Evolutionary conservation across 2,888 invertebrate genomes (phyloP), one percentile per base, ranked within the genome.

Genomic region (Eilema caniola): DNA sequence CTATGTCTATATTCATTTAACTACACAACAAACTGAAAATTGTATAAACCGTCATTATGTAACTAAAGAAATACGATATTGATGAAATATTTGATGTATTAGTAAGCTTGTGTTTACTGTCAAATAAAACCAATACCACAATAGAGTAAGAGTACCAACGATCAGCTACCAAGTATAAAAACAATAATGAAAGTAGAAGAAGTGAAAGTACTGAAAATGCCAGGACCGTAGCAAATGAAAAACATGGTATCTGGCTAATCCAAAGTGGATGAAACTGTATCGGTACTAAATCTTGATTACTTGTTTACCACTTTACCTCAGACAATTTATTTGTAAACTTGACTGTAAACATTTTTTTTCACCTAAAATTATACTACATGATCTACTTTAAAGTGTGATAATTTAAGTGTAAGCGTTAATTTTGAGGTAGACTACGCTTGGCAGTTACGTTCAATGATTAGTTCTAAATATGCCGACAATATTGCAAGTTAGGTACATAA

Each of bases 391-490:
- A 76, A 73, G 80, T 83, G 83, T 84, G 83, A 82, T 83, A 81
- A 78, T 79, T 75, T 79, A 62, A 78, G 73, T 74, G 79, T 82
- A 81, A 77, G 67, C 62, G 61, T 79, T 75, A 70, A 61, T 72
- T 75, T 76, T 74, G 24, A 72, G 23, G 70, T 82, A 83, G 83
- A 62, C 60, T 33, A 71, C 56, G 83, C 82, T 83, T 83, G 37
- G 76, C 76, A 74, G 70, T 81, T 73, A 61, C 76, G 79, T 81
- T 79, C 70, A 80, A 75, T 80, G 86, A 78, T 83, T 90, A 91
- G 88, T 81, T 85, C 78, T 92, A 90, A 87, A 84, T 86, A 90
- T 85, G 88, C 90, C 86, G 95, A 95, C 94, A 95, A 95, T 95
- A 94, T 93, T 86, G 90, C 90, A 84, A 88, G 81, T 72, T 88